Evolutionary conservation across 2,888 invertebrate species (phyloP).

Genomic region (Drosophila setosimentum): DNA sequence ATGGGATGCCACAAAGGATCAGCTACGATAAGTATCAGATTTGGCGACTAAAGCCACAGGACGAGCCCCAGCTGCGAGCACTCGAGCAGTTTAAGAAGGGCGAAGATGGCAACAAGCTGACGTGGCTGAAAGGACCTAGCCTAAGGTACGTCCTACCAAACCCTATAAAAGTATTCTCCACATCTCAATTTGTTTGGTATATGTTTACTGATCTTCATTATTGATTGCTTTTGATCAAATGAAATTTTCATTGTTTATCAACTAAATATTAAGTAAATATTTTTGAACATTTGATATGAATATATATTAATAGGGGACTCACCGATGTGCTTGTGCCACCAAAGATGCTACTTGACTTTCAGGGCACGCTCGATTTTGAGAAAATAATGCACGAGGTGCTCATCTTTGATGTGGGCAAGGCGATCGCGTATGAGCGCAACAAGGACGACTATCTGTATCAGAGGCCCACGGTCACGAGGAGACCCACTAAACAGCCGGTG

Average conservation of each 20-base stretch:
- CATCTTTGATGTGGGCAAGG: conserved; percentile 91
- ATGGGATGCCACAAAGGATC: conserved; percentile 61
- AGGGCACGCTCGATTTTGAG: conserved; percentile 87
- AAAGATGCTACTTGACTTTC: conserved; percentile 85
- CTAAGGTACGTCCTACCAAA: conserved; percentile 78
- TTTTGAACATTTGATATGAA: neutral
- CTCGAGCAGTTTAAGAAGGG: conserved; percentile 85
- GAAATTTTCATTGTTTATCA: neutral
- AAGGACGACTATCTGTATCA: conserved; percentile 85
- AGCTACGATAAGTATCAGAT: conserved; percentile 86
- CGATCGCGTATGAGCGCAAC: conserved; percentile 89
- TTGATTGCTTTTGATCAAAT: neutral
- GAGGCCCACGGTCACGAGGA: conserved; percentile 32
- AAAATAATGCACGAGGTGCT: conserved; percentile 89
- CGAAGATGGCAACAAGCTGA: conserved; percentile 86
- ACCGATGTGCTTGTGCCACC: conserved; percentile 92
- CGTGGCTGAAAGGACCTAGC: conserved; percentile 88
- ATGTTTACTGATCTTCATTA: too few relatives aligned
- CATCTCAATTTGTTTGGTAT: too few relatives aligned
- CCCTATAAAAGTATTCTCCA: too few relatives aligned
- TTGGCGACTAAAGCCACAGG: conserved; percentile 85
- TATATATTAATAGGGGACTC: conserved; percentile 83
- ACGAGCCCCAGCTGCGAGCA: conserved; percentile 84
- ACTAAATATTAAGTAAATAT: neutral
- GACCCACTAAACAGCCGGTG: conserved; percentile 45